Base-by-base conservation (phyloP, 2,888 invertebrate species). In the Pogonocherus hispidulus region DNA sequence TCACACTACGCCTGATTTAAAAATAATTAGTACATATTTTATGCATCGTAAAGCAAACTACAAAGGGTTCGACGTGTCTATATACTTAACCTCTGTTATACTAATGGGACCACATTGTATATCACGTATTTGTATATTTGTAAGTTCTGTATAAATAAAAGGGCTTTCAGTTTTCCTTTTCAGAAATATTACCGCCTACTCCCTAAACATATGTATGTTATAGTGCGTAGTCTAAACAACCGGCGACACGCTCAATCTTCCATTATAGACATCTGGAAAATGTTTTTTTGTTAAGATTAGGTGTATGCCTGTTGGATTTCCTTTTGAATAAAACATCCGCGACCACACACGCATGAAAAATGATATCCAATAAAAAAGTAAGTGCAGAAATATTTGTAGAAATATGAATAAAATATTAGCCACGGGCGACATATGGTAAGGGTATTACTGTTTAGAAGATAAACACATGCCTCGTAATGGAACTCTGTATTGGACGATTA, bases 151-250 rank as follows among this genome's bases (percentile, higher is more conserved):
- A 59, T 54, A 60, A 69, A 69, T 47, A 55, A 72, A 71, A 67
- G 62, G 64, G 66, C 65, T 62, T 69, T 69, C 63, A 67, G 64
- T 67, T 63, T 59, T 60, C 59, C 55, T 70, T 63, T 67, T 62
- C 32, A 67, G 57, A 62, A 67, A 71, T 63, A 63, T 64, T 62
- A 44, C 65, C 67, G 66, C 67, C 63, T 68, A 63, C 54, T 70
- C 66, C 52, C 9, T 16, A 63, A 73, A 78, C 78, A 78, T 66
- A 73, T 77, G 78, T 78, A n/a, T n/a, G n/a, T n/a, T n/a, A n/a
- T 77, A 66, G 65, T 46, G 72, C 67, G 69, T 75, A 78, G 78
- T 74, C 78, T 78, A 78, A 78, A 78, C 78, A 78, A 78, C 77
- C 75, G 78, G 73, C 74, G 76, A 76, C 76, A 73, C 69, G 76